These are phyloP conservation scores for Chaetoderma sp. DNA, from an alignment of 2,888 invertebrate genomes.

Conservation along the genomic window DNA sequence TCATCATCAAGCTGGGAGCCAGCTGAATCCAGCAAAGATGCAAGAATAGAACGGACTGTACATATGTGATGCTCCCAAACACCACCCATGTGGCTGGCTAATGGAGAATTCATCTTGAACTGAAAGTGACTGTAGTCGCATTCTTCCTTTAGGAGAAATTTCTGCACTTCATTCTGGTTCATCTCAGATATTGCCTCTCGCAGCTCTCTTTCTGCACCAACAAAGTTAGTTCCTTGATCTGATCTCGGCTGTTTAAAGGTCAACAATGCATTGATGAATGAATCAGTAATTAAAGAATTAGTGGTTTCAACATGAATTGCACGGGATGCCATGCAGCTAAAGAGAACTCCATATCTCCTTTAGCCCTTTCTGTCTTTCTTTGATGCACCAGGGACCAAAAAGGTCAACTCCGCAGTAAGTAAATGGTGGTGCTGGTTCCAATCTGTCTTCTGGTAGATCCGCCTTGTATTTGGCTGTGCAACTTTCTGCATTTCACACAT, in stretches of 20 bases:
- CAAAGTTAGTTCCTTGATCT: slow-evolving; percentile 36
- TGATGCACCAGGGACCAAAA: slow-evolving; percentile 19
- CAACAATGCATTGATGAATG: slow-evolving; percentile 29
- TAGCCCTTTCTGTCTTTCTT: slow-evolving; percentile 13
- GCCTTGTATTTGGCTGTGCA: slow-evolving; percentile 43
- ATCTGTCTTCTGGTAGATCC: slow-evolving; percentile 55
- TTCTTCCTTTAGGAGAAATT: slow-evolving; percentile 9
- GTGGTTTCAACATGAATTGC: slow-evolving; percentile 29
- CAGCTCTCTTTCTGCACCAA: slow-evolving; percentile 31
- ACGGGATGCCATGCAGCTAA: slow-evolving; percentile 25
- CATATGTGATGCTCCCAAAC: slow-evolving; percentile 32
- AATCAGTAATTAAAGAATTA: slow-evolving; percentile 18
- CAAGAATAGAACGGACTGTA: slow-evolving; percentile 20
- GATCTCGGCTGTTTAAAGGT: slow-evolving; percentile 26
- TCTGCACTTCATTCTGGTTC: slow-evolving; percentile 14
- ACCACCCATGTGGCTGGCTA: slow-evolving; percentile 27
- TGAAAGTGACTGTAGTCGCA: slow-evolving; percentile 7
- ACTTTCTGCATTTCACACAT: slow-evolving; percentile 55
- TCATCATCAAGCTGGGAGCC: slow-evolving; percentile 18
- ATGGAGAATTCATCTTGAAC: slow-evolving; percentile 13
- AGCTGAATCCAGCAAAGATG: slow-evolving; percentile 1
- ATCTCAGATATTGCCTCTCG: slow-evolving; percentile 11
- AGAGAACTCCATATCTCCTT: slow-evolving; percentile 26
- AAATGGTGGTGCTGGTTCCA: slow-evolving; percentile 51
- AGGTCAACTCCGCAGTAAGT: slow-evolving; percentile 35